Conservation (phyloP, 64 coral and sea anemone species). For the Actinia tenebrosa region DNA sequence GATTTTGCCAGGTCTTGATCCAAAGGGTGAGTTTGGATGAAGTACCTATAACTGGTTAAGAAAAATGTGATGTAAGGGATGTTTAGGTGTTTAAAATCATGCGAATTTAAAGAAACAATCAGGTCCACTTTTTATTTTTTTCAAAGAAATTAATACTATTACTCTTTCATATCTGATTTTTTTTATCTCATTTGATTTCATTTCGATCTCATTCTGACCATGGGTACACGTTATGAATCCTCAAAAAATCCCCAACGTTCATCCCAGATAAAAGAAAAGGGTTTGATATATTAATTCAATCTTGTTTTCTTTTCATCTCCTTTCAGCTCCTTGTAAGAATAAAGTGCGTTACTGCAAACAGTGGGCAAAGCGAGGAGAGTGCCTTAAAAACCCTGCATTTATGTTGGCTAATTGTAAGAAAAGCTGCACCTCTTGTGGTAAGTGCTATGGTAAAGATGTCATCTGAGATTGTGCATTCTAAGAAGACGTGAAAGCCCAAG, state of each 20-base stretch:
- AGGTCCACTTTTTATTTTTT: too few species aligned
- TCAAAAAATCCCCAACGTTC: too few species aligned
- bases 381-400: conserved; percentile 26
- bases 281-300: not conserved
- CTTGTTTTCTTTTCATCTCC: not conserved
- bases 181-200: too few species aligned
- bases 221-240: too few species aligned
- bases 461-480: too few species aligned
- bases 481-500: not conserved
- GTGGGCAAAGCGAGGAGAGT: conserved; percentile 47
- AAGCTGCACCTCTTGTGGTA: conserved; percentile 50
- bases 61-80: too few species aligned
- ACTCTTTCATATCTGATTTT: too few species aligned
- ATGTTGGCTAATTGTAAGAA: conserved; percentile 53
- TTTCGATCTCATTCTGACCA: too few species aligned
- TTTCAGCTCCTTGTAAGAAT: conserved; percentile 36
- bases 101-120: too few species aligned
- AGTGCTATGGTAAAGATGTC: not conserved
- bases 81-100: too few species aligned
- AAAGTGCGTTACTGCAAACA: conserved; percentile 27
- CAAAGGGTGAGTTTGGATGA: not conserved
- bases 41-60: too few species aligned
- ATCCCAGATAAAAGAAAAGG: too few species aligned
- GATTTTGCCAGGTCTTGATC: conserved; percentile 11
- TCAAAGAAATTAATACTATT: not conserved